Evolutionary conservation across 2,888 invertebrate species (phyloP).

Genomic region (Phlogophora meticulosa): DNA sequence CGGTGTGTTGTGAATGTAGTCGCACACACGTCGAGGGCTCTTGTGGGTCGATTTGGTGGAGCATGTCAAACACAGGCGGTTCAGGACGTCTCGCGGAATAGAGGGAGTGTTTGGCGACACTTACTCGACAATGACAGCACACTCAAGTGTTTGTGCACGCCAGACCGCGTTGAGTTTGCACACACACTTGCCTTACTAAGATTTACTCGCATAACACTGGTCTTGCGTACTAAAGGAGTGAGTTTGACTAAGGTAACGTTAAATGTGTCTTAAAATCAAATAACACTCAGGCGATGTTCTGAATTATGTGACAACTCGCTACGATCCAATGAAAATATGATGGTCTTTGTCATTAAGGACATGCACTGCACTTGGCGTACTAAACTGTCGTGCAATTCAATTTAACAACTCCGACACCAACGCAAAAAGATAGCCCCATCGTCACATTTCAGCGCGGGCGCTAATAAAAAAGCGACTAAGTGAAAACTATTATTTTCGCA

Average conservation of each 20-base stretch:
- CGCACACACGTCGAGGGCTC: slow-evolving; percentile 71
- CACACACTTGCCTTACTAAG: slow-evolving; percentile 74
- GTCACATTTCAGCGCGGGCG: slow-evolving; percentile 63
- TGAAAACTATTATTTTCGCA: slow-evolving; percentile 74
- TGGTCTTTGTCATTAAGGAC: slow-evolving; percentile 20
- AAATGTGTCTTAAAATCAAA: slow-evolving; percentile 19
- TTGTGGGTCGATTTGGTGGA: slow-evolving; percentile 79
- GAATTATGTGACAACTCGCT: not conserved
- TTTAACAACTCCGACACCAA: slow-evolving; percentile 55
- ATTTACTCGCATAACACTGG: slow-evolving; percentile 73
- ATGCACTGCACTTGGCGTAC: slow-evolving; percentile 38
- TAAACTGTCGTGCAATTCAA: slow-evolving; percentile 52
- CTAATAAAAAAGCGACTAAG: slow-evolving; percentile 70
- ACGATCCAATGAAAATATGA: slow-evolving; percentile 36
- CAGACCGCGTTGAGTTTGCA: slow-evolving; percentile 71
- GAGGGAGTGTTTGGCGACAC: slow-evolving; percentile 81
- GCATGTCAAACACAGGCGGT: slow-evolving; percentile 80
- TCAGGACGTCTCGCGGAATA: slow-evolving; percentile 72
- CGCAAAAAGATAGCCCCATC: slow-evolving; percentile 64
- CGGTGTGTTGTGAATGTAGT: slow-evolving; percentile 59
- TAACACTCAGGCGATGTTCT: slow-evolving; percentile 1
- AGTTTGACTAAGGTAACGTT: slow-evolving; percentile 27
- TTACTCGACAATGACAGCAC: slow-evolving; percentile 77
- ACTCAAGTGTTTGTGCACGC: slow-evolving; percentile 76
- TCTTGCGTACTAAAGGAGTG: slow-evolving; percentile 52